A percentile compares a stretch with the other conserved stretches of the same genome.
Evolutionary conservation across 2,113 vertebrate species (phyloP).

Genomic region (Galbula dea): DNA sequence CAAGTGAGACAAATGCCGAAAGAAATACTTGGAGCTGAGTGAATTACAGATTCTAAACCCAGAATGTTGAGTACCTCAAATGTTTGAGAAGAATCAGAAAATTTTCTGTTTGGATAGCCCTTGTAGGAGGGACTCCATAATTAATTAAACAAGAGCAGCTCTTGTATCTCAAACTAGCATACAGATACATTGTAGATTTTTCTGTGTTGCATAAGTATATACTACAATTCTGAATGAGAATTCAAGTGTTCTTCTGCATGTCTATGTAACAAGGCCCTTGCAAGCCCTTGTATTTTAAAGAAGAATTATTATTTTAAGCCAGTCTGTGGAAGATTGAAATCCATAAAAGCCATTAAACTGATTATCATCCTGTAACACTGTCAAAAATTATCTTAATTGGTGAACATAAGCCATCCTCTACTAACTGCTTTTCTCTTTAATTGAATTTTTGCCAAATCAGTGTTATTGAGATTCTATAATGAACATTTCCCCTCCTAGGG

Average conservation of each 20-base stretch:
- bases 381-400: slow-evolving; percentile 47
- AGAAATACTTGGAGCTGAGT: not conserved
- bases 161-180: not conserved
- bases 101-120: not conserved
- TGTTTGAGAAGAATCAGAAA: not conserved
- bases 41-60: not conserved
- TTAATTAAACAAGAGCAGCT: not conserved
- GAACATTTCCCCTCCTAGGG: not conserved
- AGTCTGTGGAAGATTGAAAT: slow-evolving; percentile 19
- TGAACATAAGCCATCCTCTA: not conserved
- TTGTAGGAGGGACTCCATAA: not conserved
- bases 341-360: slow-evolving; percentile 37
- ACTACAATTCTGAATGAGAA: not conserved
- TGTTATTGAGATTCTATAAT: not conserved
- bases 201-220: not conserved
- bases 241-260: not conserved
- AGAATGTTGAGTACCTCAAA: not conserved
- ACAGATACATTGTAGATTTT: fast-evolving
- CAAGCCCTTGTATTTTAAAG: not conserved
- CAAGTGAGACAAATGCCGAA: not conserved
- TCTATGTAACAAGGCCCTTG: not conserved
- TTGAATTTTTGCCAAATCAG: slow-evolving; percentile 20
- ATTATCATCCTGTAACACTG: slow-evolving; percentile 23
- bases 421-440: slow-evolving; percentile 40
- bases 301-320: slow-evolving; percentile 42